These are phyloP conservation scores for Hirudo medicinalis DNA, from an alignment of 1,140 invertebrate genomes.

Conservation along the genomic window DNA sequence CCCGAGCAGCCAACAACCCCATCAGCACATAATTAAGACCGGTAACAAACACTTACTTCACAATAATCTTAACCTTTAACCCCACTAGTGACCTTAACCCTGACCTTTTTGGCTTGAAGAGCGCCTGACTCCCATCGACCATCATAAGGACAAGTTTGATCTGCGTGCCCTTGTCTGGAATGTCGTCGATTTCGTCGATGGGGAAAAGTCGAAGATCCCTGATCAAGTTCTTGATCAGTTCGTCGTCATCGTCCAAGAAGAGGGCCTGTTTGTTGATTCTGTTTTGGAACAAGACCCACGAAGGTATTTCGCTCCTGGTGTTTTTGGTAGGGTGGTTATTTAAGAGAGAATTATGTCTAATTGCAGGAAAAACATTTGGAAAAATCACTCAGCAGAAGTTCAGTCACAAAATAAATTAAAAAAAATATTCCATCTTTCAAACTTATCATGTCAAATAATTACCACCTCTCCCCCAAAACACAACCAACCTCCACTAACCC, in stretches of 20 bases:
- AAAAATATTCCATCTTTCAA: too few relatives aligned
- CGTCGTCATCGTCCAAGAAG: constrained; percentile 53
- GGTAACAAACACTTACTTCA: too few relatives aligned
- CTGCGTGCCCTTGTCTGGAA: constrained; percentile 86
- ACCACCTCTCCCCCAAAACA: too few relatives aligned
- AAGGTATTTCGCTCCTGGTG: neutral
- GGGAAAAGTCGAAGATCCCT: constrained; percentile 54
- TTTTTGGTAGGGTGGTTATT: too few relatives aligned
- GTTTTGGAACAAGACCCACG: constrained; percentile 65
- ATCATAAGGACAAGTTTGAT: constrained; percentile 89
- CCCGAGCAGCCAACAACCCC: too few relatives aligned
- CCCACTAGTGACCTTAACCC: neutral
- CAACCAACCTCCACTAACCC: too few relatives aligned
- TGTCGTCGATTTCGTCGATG: constrained; percentile 53
- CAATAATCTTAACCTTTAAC: too few relatives aligned
- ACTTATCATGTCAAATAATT: too few relatives aligned
- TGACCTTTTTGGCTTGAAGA: constrained; percentile 98
- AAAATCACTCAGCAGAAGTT: too few relatives aligned
- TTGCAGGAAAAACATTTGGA: neutral
- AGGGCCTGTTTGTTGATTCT: constrained; percentile 71
- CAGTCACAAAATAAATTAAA: too few relatives aligned
- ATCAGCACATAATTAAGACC: too few relatives aligned
- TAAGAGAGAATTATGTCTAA: neutral
- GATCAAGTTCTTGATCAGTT: constrained; percentile 29
- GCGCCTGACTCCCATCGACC: constrained; percentile 70